A percentile compares a stretch with the other conserved stretches of the same genome.
These are phyloP conservation scores for Thecocarcelia acutangulata DNA, from an alignment of 2,888 invertebrate species.

Conservation along the genomic window DNA sequence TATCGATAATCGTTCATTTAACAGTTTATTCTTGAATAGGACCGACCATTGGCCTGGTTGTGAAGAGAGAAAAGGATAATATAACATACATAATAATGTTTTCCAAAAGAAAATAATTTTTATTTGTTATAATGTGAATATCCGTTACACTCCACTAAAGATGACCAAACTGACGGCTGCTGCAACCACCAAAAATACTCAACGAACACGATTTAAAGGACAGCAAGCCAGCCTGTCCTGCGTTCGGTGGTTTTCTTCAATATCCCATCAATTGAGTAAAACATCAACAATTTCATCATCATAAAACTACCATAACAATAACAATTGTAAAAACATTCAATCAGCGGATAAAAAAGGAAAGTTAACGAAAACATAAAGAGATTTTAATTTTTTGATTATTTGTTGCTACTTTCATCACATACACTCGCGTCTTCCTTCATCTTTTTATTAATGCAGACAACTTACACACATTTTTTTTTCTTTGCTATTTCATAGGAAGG, in stretches of 20 bases:
- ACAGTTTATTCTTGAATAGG: neutral
- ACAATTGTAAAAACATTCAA: slow-evolving; percentile 79
- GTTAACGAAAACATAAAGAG: slow-evolving; percentile 77
- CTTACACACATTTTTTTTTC: neutral
- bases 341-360: slow-evolving; percentile 75
- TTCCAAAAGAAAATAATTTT: slow-evolving; percentile 47
- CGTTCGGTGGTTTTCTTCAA: slow-evolving; percentile 44
- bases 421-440: slow-evolving; percentile 19
- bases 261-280: slow-evolving; percentile 58
- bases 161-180: slow-evolving; percentile 60
- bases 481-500: neutral
- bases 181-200: slow-evolving; percentile 38
- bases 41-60: neutral
- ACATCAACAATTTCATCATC: slow-evolving; percentile 53
- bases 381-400: slow-evolving; percentile 81
- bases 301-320: slow-evolving; percentile 68
- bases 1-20: slow-evolving; percentile 42
- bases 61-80: slow-evolving; percentile 43
- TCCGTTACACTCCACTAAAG: slow-evolving; percentile 69
- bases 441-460: slow-evolving; percentile 3
- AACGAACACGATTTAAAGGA: slow-evolving; percentile 1
- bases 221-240: neutral
- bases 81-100: slow-evolving; percentile 45
- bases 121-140: slow-evolving; percentile 49
- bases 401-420: slow-evolving; percentile 70